These are phyloP conservation scores for Conus canariensis DNA, from an alignment of 2,888 invertebrate species.

Conservation along the genomic window DNA sequence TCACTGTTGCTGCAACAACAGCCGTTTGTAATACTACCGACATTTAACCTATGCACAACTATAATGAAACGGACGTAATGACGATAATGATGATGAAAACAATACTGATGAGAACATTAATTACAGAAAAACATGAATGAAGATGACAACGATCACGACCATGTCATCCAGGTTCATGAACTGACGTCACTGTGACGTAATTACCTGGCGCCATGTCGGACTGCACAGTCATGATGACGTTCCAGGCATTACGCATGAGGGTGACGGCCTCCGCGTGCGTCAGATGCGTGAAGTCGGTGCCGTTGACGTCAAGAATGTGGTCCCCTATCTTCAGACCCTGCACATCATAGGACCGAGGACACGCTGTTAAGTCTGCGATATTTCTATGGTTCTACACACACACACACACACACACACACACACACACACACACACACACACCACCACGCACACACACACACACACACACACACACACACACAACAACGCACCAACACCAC, in stretches of 20 bases:
- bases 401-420: neutral
- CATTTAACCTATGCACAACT: no score
- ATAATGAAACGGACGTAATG: no score
- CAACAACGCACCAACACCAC: no score
- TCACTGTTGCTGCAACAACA: no score
- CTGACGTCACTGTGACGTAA: neutral
- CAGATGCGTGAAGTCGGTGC: constrained; percentile 64
- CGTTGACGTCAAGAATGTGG: constrained; percentile 68
- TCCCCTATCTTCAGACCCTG: constrained; percentile 68
- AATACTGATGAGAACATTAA: neutral
- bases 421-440: neutral
- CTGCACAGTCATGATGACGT: constrained; percentile 63
- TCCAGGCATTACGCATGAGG: constrained; percentile 69
- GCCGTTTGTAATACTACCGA: no score
- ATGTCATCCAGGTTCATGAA: neutral
- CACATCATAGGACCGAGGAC: neutral
- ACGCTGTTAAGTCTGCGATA: neutral
- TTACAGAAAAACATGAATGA: neutral
- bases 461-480: no score
- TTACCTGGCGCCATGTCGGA: neutral
- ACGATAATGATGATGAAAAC: no score
- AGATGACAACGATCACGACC: neutral
- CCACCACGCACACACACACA: no score
- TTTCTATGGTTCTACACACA: neutral
- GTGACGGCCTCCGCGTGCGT: constrained; percentile 69